Evolutionary conservation across 1,140 invertebrate species (phyloP).

Genomic region (Gerris buenoi): DNA sequence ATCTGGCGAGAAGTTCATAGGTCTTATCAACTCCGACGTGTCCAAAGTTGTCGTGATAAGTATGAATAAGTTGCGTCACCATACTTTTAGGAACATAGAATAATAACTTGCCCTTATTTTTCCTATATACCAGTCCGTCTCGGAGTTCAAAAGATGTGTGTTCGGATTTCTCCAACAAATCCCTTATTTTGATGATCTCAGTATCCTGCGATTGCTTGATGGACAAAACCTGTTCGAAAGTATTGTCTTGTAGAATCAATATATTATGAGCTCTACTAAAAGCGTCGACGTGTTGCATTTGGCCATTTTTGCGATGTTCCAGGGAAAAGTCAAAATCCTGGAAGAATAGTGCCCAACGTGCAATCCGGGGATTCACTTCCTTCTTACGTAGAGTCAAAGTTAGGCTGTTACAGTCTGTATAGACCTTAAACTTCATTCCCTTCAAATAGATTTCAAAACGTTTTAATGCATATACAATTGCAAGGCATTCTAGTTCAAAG

Average conservation of each 20-base stretch:
- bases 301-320: neutral
- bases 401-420: neutral
- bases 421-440: neutral
- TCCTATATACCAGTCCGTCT: neutral
- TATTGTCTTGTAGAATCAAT: neutral
- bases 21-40: conserved; percentile 22
- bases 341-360: neutral
- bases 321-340: neutral
- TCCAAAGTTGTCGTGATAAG: conserved; percentile 21
- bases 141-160: neutral
- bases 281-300: neutral
- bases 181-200: neutral
- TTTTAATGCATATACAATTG: neutral
- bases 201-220: neutral
- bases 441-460: neutral
- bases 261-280: neutral
- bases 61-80: conserved; percentile 13
- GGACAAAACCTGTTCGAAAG: neutral
- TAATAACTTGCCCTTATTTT: neutral
- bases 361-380: neutral
- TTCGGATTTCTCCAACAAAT: neutral
- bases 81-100: conserved; percentile 18
- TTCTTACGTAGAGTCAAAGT: neutral
- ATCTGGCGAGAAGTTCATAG: conserved; percentile 11
- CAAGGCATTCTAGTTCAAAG: neutral